These are phyloP conservation scores for Sarcophaga subvicina DNA, from an alignment of 2,888 invertebrate genomes.

Conservation along the genomic window DNA sequence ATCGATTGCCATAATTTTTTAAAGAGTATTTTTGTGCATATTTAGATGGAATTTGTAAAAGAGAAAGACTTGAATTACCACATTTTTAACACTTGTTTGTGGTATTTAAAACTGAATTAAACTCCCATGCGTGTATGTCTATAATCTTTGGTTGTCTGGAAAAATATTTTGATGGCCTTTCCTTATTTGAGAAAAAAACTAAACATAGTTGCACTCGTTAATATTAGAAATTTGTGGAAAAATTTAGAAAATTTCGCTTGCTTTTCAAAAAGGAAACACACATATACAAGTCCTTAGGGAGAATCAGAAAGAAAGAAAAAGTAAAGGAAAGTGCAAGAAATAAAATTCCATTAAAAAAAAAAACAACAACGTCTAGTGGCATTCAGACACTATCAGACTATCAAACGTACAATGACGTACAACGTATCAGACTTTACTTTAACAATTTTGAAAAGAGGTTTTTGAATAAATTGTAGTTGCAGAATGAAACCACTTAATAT, in stretches of 20 bases:
- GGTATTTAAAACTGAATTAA: too few relatives aligned
- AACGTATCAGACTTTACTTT: neutral
- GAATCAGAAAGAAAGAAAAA: neutral
- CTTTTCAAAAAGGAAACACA: slow-evolving; percentile 40
- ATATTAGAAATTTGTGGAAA: neutral
- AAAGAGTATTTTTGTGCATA: too few relatives aligned
- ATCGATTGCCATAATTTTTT: too few relatives aligned
- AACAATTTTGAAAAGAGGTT: slow-evolving; percentile 24
- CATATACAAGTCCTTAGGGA: slow-evolving; percentile 43
- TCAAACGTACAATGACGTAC: neutral
- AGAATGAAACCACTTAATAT: slow-evolving; percentile 50
- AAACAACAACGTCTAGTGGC: slow-evolving; percentile 22
- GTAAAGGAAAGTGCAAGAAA: slow-evolving; percentile 3
- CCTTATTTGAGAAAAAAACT: neutral
- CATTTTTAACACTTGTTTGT: too few relatives aligned
- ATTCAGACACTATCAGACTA: slow-evolving; percentile 4
- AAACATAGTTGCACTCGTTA: neutral
- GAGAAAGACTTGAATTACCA: too few relatives aligned
- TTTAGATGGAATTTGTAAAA: too few relatives aligned
- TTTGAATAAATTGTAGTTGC: slow-evolving; percentile 26
- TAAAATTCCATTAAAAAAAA: slow-evolving; percentile 29
- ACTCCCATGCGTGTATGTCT: too few relatives aligned
- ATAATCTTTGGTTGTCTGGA: neutral
- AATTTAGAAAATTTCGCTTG: neutral
- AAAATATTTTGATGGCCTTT: slow-evolving; percentile 1